These are phyloP conservation scores for Hiodon tergisus DNA, from an alignment of 2,113 vertebrate species.

Conservation along the genomic window DNA sequence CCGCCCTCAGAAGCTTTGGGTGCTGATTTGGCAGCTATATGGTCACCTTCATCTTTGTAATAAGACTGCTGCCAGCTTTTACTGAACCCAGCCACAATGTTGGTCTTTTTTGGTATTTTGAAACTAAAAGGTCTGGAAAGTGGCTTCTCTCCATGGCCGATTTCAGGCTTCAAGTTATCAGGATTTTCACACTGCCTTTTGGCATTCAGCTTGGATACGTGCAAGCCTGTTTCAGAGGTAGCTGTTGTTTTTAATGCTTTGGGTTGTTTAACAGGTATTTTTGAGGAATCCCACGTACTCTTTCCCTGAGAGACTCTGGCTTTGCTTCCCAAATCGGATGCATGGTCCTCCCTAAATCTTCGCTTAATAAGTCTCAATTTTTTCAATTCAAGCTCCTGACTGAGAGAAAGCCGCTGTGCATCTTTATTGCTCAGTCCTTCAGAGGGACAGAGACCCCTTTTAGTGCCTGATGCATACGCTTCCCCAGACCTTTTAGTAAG, in stretches of 20 bases:
- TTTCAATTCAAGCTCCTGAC: conserved; percentile 9
- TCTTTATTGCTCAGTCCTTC: neutral
- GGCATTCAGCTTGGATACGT: neutral
- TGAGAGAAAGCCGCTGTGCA: neutral
- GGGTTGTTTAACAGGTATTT: conserved; percentile 2
- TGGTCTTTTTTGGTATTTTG: conserved; percentile 52
- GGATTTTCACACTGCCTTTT: neutral
- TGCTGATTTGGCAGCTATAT: neutral
- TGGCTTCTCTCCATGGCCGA: neutral
- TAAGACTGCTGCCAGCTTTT: neutral
- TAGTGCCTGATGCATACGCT: neutral
- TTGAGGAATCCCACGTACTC: neutral
- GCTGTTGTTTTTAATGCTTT: conserved; percentile 17
- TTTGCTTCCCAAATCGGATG: conserved; percentile 11
- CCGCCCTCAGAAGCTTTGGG: neutral
- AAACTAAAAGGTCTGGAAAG: conserved; percentile 28
- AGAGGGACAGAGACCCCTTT: neutral
- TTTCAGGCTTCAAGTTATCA: conserved; percentile 5
- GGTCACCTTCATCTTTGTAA: neutral
- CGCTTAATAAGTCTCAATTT: conserved; percentile 9
- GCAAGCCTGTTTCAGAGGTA: conserved; percentile 25
- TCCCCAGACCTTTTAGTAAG: conserved; percentile 3
- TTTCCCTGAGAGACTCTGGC: neutral
- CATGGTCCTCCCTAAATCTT: neutral
- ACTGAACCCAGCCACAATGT: neutral